Base-by-base conservation (phyloP, 1,140 invertebrate species). In the Ostrea edulis region DNA sequence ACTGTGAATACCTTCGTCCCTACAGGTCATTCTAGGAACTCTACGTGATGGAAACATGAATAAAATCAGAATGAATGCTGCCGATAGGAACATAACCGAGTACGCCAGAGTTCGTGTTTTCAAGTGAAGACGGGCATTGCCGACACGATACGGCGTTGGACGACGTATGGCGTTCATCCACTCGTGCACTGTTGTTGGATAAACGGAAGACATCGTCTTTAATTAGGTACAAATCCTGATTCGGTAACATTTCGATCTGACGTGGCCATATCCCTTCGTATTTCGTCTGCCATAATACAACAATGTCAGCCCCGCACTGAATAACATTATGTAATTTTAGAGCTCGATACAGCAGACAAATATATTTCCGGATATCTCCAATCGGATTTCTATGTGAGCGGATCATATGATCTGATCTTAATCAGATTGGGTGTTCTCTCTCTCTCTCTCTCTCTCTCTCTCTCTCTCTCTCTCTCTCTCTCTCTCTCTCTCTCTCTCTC, bases 121-220 rank as follows among this genome's bases (percentile, higher is more conserved):
- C 81, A 98, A 95, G 90, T 97, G 96, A 52, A 98, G 96, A 29
- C 96, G 97, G 88, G 97, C 97, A 94, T 97, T 98, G 0, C 97
- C 97, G 62, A 98, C 97, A 90, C 97, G 95, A 94, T 98, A 98
- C 0, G 97, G 96, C 58, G 97, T 97, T 51, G 97, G 97, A 52
- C 96, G 96, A 62, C 97, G 96, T 84, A 98, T 96, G 0, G 97
- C 97, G 93, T 97, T 97, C 90, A 97, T 96, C 97, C 98, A 98
- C 93, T 98, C 97, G 92, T 97, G 95, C 51, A 96, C 94, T 35
- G 92, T 92, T 51, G 93, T 92, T 62, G 92, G 92, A 87, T 84
- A 84, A 29, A 58, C 55, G 51, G 29, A 54, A 20, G 83, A 84
- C 53, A 25, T 84, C 53, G 58, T 58, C 22, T n/a, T 52, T 52